Evolutionary conservation across 2,113 vertebrate species (phyloP).

Genomic region (Gopherus flavomarginatus): DNA sequence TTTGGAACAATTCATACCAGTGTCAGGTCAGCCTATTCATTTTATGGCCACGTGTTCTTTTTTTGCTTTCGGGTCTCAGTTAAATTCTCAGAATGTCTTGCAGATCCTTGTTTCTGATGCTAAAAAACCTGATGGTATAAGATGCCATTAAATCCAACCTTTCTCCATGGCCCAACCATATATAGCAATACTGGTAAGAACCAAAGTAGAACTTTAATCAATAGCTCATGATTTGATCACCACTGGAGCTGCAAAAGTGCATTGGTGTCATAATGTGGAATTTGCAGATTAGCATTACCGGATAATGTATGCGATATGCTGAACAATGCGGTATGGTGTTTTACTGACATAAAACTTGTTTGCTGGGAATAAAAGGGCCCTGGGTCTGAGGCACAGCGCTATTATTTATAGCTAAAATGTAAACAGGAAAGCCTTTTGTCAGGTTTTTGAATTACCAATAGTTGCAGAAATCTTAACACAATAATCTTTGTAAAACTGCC

Average conservation of each 20-base stretch:
- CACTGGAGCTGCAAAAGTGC: conserved; percentile 7
- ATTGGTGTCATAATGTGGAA: background rate
- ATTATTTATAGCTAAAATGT: conserved; percentile 76
- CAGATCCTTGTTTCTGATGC: background rate
- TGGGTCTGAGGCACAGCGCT: background rate
- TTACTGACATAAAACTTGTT: conserved; percentile 62
- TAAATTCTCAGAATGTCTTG: conserved; percentile 1
- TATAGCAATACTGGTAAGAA: background rate
- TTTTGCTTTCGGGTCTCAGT: background rate
- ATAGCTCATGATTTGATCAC: background rate
- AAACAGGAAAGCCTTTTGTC: conserved; percentile 69
- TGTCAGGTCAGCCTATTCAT: background rate
- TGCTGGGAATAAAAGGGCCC: conserved; percentile 57
- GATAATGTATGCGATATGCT: conserved; percentile 53
- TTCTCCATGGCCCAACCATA: background rate
- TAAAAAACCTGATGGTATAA: background rate
- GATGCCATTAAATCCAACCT: background rate
- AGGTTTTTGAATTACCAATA: conserved; percentile 76
- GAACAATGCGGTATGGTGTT: conserved; percentile 51
- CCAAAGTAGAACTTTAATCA: background rate
- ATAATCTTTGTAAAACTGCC: conserved; percentile 72
- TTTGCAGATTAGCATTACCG: conserved; percentile 36
- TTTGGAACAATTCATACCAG: background rate
- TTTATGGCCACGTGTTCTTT: background rate
- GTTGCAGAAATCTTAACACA: conserved; percentile 78